Percentiles rank a stretch among this genome's conserved stretches.
These are phyloP conservation scores for Argyra leucocephala DNA, from an alignment of 2,888 invertebrate species.

Conservation along the genomic window DNA sequence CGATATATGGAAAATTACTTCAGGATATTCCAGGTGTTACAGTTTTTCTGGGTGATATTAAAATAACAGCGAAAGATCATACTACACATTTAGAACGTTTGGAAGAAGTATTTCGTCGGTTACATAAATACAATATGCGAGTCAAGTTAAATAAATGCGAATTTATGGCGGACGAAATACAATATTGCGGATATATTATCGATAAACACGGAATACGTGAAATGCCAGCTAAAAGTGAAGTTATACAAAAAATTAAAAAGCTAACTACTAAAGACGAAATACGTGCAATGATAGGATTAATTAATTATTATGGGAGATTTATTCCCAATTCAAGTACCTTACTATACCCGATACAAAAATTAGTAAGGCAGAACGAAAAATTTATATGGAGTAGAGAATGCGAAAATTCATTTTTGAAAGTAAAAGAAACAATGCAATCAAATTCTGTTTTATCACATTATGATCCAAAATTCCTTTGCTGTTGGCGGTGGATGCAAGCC, in stretches of 20 bases:
- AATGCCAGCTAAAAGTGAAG: constrained; percentile 29
- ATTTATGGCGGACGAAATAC: constrained; percentile 28
- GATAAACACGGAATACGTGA: constrained; percentile 32
- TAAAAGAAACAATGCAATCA: constrained; percentile 28
- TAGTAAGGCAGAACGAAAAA: constrained; percentile 25
- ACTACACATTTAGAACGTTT: constrained; percentile 26
- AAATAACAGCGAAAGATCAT: constrained; percentile 26
- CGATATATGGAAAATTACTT: constrained; percentile 28
- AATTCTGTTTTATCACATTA: constrained; percentile 27
- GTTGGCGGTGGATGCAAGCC: constrained; percentile 29
- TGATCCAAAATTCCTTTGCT: constrained; percentile 28
- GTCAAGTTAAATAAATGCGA: constrained; percentile 29
- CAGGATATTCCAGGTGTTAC: constrained; percentile 28
- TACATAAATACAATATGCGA: constrained; percentile 26
- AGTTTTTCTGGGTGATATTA: constrained; percentile 30
- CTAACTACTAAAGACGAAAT: constrained; percentile 29
- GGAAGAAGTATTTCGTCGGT: constrained; percentile 25
- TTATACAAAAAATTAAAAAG: constrained; percentile 27
- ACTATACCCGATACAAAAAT: constrained; percentile 28
- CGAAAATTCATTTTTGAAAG: constrained; percentile 25
- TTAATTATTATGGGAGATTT: no score
- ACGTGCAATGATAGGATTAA: constrained; percentile 28
- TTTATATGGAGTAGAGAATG: constrained; percentile 28
- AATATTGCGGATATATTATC: constrained; percentile 29
- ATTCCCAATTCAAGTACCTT: constrained; percentile 28